Conservation (phyloP, 2,797 vertebrate species). For the Sebastes ruberrimus region DNA sequence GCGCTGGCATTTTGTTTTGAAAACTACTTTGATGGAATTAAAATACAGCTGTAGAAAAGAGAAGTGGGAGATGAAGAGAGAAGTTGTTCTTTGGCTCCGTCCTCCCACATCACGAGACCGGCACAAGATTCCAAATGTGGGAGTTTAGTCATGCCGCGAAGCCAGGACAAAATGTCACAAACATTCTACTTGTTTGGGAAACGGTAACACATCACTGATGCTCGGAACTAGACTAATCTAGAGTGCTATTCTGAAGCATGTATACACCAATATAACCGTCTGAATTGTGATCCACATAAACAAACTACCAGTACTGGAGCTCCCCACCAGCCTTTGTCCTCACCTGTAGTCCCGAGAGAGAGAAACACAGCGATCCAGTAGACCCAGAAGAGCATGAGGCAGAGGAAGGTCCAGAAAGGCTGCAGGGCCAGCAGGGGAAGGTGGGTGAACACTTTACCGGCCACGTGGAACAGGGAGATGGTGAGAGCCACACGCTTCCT, state of each 20-base stretch:
- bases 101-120: slow-evolving; percentile 58
- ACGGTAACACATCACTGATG: background rate
- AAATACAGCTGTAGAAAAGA: slow-evolving; percentile 25
- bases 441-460: slow-evolving; percentile 95
- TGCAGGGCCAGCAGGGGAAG: slow-evolving; percentile 93
- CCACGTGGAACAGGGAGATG: slow-evolving; percentile 95
- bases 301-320: background rate
- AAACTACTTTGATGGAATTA: background rate
- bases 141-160: slow-evolving; percentile 54
- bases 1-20: slow-evolving; percentile 4
- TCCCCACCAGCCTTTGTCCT: slow-evolving; percentile 1
- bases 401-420: slow-evolving; percentile 97
- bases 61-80: slow-evolving; percentile 61
- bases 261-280: background rate
- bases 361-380: slow-evolving; percentile 96
- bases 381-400: slow-evolving; percentile 94
- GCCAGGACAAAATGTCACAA: slow-evolving; percentile 48
- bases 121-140: slow-evolving; percentile 62
- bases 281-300: background rate
- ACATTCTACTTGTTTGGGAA: slow-evolving; percentile 26
- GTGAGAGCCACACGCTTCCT: slow-evolving; percentile 96
- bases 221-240: background rate
- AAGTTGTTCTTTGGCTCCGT: slow-evolving; percentile 50
- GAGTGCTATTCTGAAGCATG: background rate
- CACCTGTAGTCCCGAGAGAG: slow-evolving; percentile 95